Evolutionary conservation across 1,140 invertebrate species (phyloP), one percentile per base, ranked within the genome.

Genomic region (Platyscapa corneri): DNA sequence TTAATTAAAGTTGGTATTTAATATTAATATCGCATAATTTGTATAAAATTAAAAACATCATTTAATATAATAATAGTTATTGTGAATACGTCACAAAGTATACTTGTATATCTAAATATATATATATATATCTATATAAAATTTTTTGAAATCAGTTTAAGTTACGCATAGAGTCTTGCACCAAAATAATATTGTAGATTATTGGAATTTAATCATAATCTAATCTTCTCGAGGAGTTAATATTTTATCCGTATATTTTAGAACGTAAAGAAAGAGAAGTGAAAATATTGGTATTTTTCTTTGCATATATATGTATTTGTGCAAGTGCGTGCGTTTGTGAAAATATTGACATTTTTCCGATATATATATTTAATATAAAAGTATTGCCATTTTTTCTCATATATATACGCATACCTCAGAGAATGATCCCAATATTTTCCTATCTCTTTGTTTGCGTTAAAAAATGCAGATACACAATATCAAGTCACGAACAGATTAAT

Each of bases 311-410:
- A 20, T 39, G 39, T 72, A 39, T 39, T 46, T 46, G 42, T 46
- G 42, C 6, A 46, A 7, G 5, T 12, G 12, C 12, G 6, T 46
- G 6, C 12, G 5, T 46, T 5, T 46, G 3, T 42, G 2, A 42
- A 74, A 42, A 74, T 42, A 72, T 72, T 39, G 67, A 39, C 67
- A 72, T 72, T 72, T 72, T 72, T 32, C 39, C 34, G 16, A 23
- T 32, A 39, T 39, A 16, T 32, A 72, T 23, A 7, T 23, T 2
- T 39, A 32, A 23, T 23, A 72, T 39, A 20, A 72, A 39, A 39
- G 30, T 72, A 72, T 72, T 39, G 34, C 23, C 34, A 72, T 72
- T 39, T 37, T 39, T 72, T 39, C 10, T 27, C 10, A 39, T 72
- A 72, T 39, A 34, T 67, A 67, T 18, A 34, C 39, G 39, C 3